A percentile compares a stretch with the other conserved stretches of the same genome.
Conservation (phyloP, 2,113 vertebrate species). For the Suricata suricatta region DNA sequence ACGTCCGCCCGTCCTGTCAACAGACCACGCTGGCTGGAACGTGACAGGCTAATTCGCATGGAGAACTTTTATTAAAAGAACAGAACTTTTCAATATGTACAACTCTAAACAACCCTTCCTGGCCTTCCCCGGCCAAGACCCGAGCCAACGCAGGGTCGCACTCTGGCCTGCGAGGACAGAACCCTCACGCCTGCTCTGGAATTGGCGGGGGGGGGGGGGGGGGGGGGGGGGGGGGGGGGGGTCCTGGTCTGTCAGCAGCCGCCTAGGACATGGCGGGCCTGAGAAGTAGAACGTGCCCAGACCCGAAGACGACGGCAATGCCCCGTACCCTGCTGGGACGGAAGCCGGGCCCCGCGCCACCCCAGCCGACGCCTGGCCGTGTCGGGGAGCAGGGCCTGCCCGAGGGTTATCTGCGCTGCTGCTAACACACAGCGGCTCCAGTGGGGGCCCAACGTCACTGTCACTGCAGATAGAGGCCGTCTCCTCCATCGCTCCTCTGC, state of each 20-base stretch:
- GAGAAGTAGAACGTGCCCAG: fast-evolving
- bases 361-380: fast-evolving
- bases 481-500: neutral
- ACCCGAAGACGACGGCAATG: too few species aligned
- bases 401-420: neutral
- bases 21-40: too few species aligned
- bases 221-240: too few species aligned
- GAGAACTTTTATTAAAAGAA: slow-evolving; percentile 11
- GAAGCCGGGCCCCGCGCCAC: fast-evolving
- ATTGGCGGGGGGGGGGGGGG: too few species aligned
- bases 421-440: neutral
- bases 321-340: neutral
- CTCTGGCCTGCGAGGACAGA: neutral
- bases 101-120: neutral
- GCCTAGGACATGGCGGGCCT: neutral
- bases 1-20: neutral
- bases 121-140: neutral
- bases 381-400: neutral
- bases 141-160: neutral
- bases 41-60: neutral
- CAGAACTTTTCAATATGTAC: neutral
- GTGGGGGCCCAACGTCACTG: fast-evolving
- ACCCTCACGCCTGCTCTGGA: fast-evolving
- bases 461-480: neutral
- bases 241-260: neutral